Evolutionary conservation across 2,797 vertebrate species (phyloP).

Genomic region (Tadarida brasiliensis): DNA sequence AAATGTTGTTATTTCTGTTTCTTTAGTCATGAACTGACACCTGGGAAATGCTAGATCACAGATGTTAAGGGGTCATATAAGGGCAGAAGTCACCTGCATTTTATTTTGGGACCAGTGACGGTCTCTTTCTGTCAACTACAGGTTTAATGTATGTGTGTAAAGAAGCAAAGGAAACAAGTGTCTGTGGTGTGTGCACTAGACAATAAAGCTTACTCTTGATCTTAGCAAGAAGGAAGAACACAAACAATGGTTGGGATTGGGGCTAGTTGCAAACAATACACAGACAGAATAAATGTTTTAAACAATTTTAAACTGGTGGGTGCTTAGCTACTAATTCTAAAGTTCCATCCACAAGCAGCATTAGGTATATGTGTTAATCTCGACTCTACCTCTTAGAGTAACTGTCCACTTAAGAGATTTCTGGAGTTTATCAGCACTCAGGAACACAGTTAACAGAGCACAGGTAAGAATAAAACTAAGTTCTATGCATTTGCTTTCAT

Average conservation of each 20-base stretch:
- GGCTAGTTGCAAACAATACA: not conserved
- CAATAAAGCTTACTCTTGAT: not conserved
- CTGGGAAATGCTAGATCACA: constrained; percentile 63
- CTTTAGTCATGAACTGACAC: constrained; percentile 44
- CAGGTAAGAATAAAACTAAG: not conserved
- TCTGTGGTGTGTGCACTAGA: not conserved
- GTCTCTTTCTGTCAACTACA: constrained; percentile 53
- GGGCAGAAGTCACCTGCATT: constrained; percentile 34
- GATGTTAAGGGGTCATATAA: constrained; percentile 21
- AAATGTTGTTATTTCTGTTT: constrained; percentile 63
- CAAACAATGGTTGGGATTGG: not conserved
- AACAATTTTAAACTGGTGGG: not conserved
- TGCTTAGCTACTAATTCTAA: not conserved
- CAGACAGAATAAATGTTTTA: not conserved
- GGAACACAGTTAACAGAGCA: not conserved
- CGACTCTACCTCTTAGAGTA: not conserved
- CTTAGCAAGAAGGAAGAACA: not conserved
- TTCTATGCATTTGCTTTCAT: not conserved
- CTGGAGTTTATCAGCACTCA: not conserved
- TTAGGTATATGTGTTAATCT: not conserved
- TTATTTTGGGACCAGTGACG: constrained; percentile 50
- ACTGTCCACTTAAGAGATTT: not conserved
- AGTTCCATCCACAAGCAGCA: not conserved
- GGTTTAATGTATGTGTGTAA: not conserved
- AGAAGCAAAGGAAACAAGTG: constrained; percentile 12